Conservation (phyloP, 2,888 invertebrate genomes). For the Phymatocera aterrima region DNA sequence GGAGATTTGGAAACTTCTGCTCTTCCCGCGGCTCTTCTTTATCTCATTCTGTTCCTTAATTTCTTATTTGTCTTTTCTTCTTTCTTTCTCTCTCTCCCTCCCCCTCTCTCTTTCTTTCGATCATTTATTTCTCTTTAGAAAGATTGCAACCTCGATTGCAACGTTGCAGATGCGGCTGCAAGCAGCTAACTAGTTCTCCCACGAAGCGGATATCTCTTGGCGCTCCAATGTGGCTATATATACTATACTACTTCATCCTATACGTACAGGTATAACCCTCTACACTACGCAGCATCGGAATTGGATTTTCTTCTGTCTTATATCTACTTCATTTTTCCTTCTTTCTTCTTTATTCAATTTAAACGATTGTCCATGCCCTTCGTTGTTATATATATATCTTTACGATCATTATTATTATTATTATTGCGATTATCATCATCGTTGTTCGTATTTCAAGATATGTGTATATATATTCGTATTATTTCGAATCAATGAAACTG, state of each 20-base stretch:
- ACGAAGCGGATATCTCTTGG: not conserved
- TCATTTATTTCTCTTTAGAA: constrained; percentile 15
- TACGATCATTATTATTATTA: too few relatives aligned
- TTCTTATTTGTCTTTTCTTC: constrained; percentile 1
- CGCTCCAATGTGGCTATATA: not conserved
- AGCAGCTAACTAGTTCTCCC: too few relatives aligned
- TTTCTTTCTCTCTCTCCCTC: constrained; percentile 22
- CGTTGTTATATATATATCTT: too few relatives aligned
- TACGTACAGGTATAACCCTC: not conserved
- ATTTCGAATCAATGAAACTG: too few relatives aligned
- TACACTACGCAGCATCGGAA: not conserved
- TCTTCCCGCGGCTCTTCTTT: too few relatives aligned
- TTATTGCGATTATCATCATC: too few relatives aligned
- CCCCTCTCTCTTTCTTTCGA: constrained; percentile 16
- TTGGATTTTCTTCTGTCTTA: not conserved
- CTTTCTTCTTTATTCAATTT: not conserved
- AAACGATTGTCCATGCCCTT: too few relatives aligned
- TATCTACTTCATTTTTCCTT: too few relatives aligned
- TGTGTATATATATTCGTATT: too few relatives aligned
- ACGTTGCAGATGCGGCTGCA: constrained; percentile 10
- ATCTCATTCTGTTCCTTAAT: constrained; percentile 17
- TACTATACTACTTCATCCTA: not conserved
- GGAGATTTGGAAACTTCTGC: too few relatives aligned
- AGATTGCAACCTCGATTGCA: too few relatives aligned
- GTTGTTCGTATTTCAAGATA: too few relatives aligned